Base-by-base conservation (phyloP, 2,797 vertebrate species). In the Odontamblyopus rebecca region DNA sequence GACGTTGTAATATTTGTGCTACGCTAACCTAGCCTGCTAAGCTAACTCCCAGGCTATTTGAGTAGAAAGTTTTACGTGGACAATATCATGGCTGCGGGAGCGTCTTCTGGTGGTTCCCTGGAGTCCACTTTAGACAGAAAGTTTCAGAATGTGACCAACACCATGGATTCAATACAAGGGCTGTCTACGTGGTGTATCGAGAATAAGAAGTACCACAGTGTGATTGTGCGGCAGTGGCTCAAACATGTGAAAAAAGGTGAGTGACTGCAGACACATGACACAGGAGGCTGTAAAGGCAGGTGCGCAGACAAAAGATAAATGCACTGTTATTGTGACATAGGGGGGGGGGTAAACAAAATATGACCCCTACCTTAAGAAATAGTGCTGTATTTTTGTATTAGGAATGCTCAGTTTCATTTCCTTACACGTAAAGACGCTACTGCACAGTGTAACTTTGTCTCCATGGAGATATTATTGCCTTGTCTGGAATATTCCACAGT, bases 91-190 rank as follows among this genome's bases (percentile, higher is more conserved):
- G 96, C 96, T 94, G 94, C 95, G 69, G 94, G 93, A 82, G 68
- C 82, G 19, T 78, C 88, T 44, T 71, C 77, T 0, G 88, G 93
- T 68, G 90, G 93, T 63, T 93, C 95, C 4, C 80, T 98, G 54
- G 97, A 98, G 91, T 94, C 95, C 1, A 89, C 94, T 13, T 81
- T 98, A 76, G 95, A 97, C 61, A 92, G 91, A 79, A 96, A 93
- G 81, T 94, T 99, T 75, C 95, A 95, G 75, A 88, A 85, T 67
- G 91, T 99, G 44, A 93, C 93, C 63, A 99, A 98, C 91, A 98
- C 97, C 3, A 97, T 97, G 97, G 97, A 99, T 61, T 98, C 97
- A 18, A 98, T 99, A 82, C 97, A 99, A 84, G 95, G 95, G 83
- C 88, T 98, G 53, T 96, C 96, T 35, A 87, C 90, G 7, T 99